These are phyloP conservation scores for Microcebus murinus DNA, from an alignment of 2,113 vertebrate genomes.

Conservation along the genomic window DNA sequence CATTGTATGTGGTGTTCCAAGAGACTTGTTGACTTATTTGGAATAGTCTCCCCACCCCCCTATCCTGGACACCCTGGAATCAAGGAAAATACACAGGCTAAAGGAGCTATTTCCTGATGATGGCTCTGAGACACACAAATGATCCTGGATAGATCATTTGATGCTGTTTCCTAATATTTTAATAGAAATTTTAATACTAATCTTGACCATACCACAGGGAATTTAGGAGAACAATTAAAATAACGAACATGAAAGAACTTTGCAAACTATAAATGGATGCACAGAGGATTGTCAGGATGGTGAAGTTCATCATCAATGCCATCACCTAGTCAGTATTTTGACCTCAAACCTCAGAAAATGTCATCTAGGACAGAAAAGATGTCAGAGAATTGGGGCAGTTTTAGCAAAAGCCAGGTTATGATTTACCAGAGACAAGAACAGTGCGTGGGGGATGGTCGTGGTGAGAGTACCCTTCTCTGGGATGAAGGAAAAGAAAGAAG, in stretches of 20 bases:
- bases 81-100: not conserved
- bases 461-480: not conserved
- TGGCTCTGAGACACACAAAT: not conserved
- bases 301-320: not conserved
- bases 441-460: accelerated
- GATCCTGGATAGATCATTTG: not conserved
- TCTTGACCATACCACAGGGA: not conserved
- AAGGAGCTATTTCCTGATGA: not conserved
- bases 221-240: not conserved
- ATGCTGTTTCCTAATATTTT: not conserved
- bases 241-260: not conserved
- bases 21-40: not conserved
- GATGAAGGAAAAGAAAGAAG: not conserved
- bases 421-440: not conserved
- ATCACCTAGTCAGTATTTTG: accelerated
- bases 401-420: not conserved
- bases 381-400: not conserved
- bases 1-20: too few relatives aligned
- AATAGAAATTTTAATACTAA: not conserved
- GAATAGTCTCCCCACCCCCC: not conserved
- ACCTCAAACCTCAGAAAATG: not conserved
- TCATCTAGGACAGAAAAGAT: not conserved
- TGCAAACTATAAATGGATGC: not conserved
- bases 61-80: not conserved
- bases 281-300: accelerated